Base-by-base conservation (phyloP, 1,140 invertebrate genomes). In the Drosophila baimaii region DNA sequence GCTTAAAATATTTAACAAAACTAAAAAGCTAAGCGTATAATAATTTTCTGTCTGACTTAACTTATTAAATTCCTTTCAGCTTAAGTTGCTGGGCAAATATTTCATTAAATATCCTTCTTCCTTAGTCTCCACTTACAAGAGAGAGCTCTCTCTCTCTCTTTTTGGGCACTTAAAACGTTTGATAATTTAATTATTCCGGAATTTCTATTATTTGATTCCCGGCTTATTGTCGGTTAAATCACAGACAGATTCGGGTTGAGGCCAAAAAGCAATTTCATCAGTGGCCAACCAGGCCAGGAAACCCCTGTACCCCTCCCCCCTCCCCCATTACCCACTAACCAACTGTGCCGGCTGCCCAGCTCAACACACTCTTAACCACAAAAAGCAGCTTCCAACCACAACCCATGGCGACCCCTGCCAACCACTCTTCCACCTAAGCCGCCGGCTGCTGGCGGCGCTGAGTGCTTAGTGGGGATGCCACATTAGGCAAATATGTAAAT, bases 401-500 rank as follows among this genome's bases (percentile, higher is more conserved):
- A 33, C 23, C 29, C 15, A 39, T 19, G 49, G 29, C 13, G 27
- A n/a, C n/a, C n/a, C 41, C 57, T 33, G 17, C 41, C 65, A 68
- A 17, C 33, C 47, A 49, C 44, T 47, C 56, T 23, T 19, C 55
- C 57, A 74, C 70, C 41, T 81, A 85, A 84, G 81, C 59, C 44
- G 47, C 17, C 8, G 46, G 46, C 46, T 27, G 15, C 41, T 63
- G 62, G 37, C 19, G 62, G 37, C 19, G 51, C 44, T 65, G 62
- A 44, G 72, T 62, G 79, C 82, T 83, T 83, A 83, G 81, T 79
- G 79, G 44, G 59, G 72, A 77, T 86, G 74, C 81, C 81, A 81
- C 78, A 81, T 78, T 77, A 86, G 69, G 74, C 78, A 85, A 88
- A 88, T 88, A 88, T 88, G 83, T 88, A 88, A 88, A 88, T 88